A percentile compares a stretch with the other conserved stretches of the same genome.
Conservation (phyloP, 2,888 invertebrate species). For the Xylocampa areola region DNA sequence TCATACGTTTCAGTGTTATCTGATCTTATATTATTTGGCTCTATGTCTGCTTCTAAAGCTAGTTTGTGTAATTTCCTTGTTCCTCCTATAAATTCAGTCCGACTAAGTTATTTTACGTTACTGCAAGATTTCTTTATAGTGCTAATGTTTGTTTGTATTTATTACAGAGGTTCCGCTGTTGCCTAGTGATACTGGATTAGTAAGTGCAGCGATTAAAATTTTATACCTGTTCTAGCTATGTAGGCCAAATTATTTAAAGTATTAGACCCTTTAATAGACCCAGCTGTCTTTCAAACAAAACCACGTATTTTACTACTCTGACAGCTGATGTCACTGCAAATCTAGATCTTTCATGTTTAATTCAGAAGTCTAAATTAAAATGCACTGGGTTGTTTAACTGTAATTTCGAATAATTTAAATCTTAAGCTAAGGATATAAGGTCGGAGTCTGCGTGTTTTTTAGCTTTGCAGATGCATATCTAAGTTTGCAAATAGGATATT, state of each 20-base stretch:
- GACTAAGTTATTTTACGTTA: slow-evolving; percentile 37
- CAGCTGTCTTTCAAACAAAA: slow-evolving; percentile 3
- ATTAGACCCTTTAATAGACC: slow-evolving; percentile 13
- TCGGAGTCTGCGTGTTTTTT: background rate
- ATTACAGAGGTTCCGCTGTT: slow-evolving; percentile 34
- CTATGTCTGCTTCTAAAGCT: background rate
- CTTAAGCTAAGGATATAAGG: slow-evolving; percentile 4
- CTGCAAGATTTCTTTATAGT: slow-evolving; percentile 22
- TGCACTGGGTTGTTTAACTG: background rate
- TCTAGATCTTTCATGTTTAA: slow-evolving; percentile 26
- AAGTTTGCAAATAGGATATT: slow-evolving; percentile 48
- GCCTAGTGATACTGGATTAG: slow-evolving; percentile 17
- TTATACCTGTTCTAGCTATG: slow-evolving; percentile 22
- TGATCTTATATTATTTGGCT: too few relatives aligned
- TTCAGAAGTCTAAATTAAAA: slow-evolving; percentile 27
- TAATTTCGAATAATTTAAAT: background rate
- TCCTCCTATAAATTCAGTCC: slow-evolving; percentile 6
- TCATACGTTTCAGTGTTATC: too few relatives aligned
- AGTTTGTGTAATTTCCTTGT: slow-evolving; percentile 7
- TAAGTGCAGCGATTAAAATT: slow-evolving; percentile 24
- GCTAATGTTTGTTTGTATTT: slow-evolving; percentile 33
- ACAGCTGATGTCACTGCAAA: slow-evolving; percentile 7
- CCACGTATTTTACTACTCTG: slow-evolving; percentile 6
- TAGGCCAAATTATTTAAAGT: slow-evolving; percentile 18
- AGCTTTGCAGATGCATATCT: slow-evolving; percentile 8